These are phyloP conservation scores for Brachylomia viminalis DNA, from an alignment of 2,888 invertebrate genomes.

Conservation along the genomic window DNA sequence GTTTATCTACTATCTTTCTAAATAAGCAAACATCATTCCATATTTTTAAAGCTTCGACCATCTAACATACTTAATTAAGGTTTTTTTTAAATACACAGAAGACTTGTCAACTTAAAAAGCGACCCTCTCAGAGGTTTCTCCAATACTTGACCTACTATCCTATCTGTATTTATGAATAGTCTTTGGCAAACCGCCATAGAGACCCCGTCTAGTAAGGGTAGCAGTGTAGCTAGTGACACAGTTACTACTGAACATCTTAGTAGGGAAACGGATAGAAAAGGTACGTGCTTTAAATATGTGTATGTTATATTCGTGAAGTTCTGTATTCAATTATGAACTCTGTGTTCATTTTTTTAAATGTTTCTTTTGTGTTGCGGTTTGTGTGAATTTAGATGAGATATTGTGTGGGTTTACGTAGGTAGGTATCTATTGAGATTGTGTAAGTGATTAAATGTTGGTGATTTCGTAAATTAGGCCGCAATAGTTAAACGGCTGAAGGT, in stretches of 20 bases:
- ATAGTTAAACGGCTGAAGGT: background rate
- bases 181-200: slow-evolving; percentile 56
- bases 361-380: background rate
- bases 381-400: background rate
- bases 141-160: slow-evolving; percentile 5
- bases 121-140: slow-evolving; percentile 34
- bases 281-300: slow-evolving; percentile 41
- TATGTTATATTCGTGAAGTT: slow-evolving; percentile 27
- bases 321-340: background rate
- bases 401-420: background rate
- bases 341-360: background rate
- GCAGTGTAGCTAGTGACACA: slow-evolving; percentile 40
- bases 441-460: background rate
- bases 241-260: slow-evolving; percentile 43
- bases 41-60: too few relatives aligned
- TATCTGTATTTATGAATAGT: slow-evolving; percentile 32
- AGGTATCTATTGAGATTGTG: background rate
- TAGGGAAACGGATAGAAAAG: slow-evolving; percentile 36
- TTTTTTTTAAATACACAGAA: background rate
- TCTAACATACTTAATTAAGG: background rate
- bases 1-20: background rate
- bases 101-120: background rate
- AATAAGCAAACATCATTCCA: background rate
- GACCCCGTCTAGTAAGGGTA: slow-evolving; percentile 49
- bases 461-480: background rate